These are phyloP conservation scores for Catocala fraxini DNA, from an alignment of 2,888 invertebrate species.

Conservation along the genomic window DNA sequence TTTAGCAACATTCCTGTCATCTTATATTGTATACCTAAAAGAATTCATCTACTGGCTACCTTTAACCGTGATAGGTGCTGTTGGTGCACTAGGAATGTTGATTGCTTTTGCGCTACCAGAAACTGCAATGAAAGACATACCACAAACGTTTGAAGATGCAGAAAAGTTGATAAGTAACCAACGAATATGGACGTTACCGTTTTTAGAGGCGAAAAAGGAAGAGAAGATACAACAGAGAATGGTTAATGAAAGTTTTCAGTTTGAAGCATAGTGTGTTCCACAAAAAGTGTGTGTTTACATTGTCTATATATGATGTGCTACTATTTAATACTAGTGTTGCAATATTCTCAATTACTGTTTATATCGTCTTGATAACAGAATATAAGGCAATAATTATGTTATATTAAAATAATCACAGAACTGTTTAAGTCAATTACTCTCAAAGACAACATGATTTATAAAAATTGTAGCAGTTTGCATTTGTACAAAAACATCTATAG, in stretches of 20 bases:
- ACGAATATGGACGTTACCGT: constrained; percentile 56
- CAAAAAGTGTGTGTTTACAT: not conserved
- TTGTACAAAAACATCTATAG: too few relatives aligned
- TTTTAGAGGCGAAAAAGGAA: constrained; percentile 33
- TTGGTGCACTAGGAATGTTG: constrained; percentile 35
- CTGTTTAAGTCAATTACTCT: too few relatives aligned
- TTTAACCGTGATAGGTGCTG: constrained; percentile 24
- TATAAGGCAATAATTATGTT: too few relatives aligned
- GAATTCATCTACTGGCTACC: constrained; percentile 43
- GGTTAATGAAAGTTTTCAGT: constrained; percentile 32
- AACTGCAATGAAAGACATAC: constrained; percentile 56
- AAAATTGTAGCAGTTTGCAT: too few relatives aligned
- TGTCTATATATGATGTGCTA: too few relatives aligned
- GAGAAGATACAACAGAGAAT: constrained; percentile 19
- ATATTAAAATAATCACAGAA: too few relatives aligned
- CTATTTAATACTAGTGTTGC: too few relatives aligned
- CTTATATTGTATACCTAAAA: constrained; percentile 51
- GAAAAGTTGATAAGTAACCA: constrained; percentile 49
- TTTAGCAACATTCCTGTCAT: constrained; percentile 63
- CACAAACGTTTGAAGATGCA: constrained; percentile 58
- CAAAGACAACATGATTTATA: too few relatives aligned
- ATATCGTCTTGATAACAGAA: too few relatives aligned
- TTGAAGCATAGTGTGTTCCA: not conserved
- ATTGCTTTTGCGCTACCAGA: constrained; percentile 51
- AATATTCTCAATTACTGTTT: too few relatives aligned